These are phyloP conservation scores for Rissa tridactyla DNA, from an alignment of 2,113 vertebrate genomes.

Conservation along the genomic window DNA sequence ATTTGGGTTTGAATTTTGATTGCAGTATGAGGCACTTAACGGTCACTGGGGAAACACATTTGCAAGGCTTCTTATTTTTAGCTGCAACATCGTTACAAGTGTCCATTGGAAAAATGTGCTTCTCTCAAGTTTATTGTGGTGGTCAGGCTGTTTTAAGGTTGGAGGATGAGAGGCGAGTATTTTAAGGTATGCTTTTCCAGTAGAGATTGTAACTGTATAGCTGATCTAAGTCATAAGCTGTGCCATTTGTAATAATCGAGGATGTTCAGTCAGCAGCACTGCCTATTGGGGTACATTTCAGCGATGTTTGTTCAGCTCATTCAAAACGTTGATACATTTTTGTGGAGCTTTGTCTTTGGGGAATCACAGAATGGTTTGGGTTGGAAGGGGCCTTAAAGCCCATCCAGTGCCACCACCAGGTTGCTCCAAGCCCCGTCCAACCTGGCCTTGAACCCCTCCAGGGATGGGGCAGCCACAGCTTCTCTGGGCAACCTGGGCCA, in stretches of 20 bases:
- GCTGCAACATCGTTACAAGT: background rate
- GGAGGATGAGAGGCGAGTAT: background rate
- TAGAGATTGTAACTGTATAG: background rate
- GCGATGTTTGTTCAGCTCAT: background rate
- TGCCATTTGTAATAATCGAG: background rate
- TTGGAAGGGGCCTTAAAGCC: no score
- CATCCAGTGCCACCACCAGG: no score
- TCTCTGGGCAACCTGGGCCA: no score
- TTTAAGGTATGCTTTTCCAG: background rate
- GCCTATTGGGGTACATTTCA: background rate
- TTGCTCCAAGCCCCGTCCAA: no score
- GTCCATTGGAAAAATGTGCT: background rate
- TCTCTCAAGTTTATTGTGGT: background rate
- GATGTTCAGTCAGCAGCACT: accelerated
- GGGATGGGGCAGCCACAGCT: no score
- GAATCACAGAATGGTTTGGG: no score
- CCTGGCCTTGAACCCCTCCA: no score
- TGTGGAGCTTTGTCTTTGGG: background rate
- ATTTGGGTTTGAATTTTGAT: background rate
- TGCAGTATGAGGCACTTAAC: background rate
- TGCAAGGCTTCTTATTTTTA: background rate
- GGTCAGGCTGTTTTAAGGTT: accelerated
- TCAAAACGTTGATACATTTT: accelerated
- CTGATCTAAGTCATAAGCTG: background rate
- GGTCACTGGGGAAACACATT: background rate